Evolutionary conservation across 2,888 invertebrate species (phyloP).

Genomic region (Fragum fragum): DNA sequence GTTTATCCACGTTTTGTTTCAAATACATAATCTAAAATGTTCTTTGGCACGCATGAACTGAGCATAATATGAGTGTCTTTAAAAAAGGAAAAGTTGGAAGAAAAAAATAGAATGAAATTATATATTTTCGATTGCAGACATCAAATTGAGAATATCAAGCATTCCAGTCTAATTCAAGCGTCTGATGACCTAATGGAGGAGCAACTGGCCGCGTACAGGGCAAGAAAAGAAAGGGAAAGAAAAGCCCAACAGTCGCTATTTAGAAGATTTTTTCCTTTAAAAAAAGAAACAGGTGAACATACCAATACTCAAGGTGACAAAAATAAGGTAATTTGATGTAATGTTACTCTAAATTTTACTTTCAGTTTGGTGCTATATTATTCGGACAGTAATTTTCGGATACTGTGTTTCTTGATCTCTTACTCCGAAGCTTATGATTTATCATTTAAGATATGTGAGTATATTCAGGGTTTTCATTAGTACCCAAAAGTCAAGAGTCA

Average conservation of each 20-base stretch:
- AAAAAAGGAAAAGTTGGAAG: too few relatives aligned
- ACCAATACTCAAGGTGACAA: not conserved
- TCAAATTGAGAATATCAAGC: not conserved
- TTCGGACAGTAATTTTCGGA: not conserved
- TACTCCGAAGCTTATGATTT: too few relatives aligned
- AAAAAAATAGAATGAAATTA: too few relatives aligned
- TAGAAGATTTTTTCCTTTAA: constrained; percentile 21
- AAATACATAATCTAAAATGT: too few relatives aligned
- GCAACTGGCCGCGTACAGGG: constrained; percentile 76
- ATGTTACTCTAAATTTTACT: not conserved
- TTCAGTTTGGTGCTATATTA: not conserved
- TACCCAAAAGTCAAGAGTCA: too few relatives aligned
- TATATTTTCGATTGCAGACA: too few relatives aligned
- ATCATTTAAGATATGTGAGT: too few relatives aligned
- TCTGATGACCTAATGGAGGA: constrained; percentile 72
- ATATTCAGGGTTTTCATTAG: too few relatives aligned
- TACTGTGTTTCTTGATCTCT: not conserved
- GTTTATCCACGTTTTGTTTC: too few relatives aligned
- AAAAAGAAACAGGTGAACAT: not conserved
- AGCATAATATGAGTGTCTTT: too few relatives aligned
- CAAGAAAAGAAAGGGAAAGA: constrained; percentile 70
- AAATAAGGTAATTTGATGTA: not conserved
- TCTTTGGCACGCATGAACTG: too few relatives aligned
- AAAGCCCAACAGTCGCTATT: constrained; percentile 32
- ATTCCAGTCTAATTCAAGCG: not conserved